Evolutionary conservation across 2,113 vertebrate genomes (phyloP), one percentile per base, ranked within the genome.

Genomic region (Argyrosomus japonicus): DNA sequence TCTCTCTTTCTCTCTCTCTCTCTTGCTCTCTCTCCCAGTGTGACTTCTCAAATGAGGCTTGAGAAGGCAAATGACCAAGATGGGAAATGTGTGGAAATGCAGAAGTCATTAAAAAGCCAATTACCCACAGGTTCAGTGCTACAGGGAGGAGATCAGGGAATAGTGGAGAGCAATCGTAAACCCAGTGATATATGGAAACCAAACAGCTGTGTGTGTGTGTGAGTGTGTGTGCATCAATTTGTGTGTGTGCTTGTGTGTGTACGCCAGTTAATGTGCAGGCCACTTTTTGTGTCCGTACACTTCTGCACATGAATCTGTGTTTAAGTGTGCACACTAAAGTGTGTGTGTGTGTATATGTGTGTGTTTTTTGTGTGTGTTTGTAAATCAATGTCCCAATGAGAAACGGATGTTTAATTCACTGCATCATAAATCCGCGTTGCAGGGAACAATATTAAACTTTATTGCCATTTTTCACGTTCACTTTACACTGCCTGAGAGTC

Each of bases 71-170:
- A 91, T 84, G 89, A 82, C 85, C 79, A 64, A 36, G 71, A 85
- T 80, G 60, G 84, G 86, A 84, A 89, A 82, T 64, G 87, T 84
- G 86, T 84, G 77, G 85, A 89, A 92, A 93, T 94, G 95, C 94
- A 96, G 93, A 96, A 93, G 82, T 96, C 95, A 97, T 97, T 96
- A 96, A 96, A 97, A 97, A 96, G 95, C 95, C 95, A 96, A 95
- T 96, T 96, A 95, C 76, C 84, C 65, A 25, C 69, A 82, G 77
- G 84, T 89, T 95, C 91, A 91, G 91, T 95, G 94, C 83, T 76
- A 78, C 94, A 92, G 81, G 92, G 90, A 94, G 93, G 95, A 94
- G 87, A 93, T 90, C 93, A 94, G 92, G 94, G 91, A 94, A 87
- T 84, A 69, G 73, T 18, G 89, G 87, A 95, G 95, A 91, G 94